These are phyloP conservation scores for Bimastos eiseni DNA, from an alignment of 2,888 invertebrate species.

Conservation along the genomic window DNA sequence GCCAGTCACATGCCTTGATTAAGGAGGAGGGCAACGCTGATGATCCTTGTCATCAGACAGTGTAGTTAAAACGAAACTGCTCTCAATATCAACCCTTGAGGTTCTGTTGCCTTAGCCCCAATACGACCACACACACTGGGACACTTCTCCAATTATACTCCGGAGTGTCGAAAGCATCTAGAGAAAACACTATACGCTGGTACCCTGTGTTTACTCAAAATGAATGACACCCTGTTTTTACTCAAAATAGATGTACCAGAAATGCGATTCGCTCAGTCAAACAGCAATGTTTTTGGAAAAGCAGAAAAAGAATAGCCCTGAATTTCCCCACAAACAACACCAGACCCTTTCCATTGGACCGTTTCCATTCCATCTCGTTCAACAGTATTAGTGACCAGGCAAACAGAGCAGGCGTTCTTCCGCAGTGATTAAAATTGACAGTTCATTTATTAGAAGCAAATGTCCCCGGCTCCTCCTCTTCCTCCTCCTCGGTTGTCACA, in stretches of 20 bases:
- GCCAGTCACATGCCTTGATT: too few relatives aligned
- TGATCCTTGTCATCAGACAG: too few relatives aligned
- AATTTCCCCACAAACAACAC: not conserved
- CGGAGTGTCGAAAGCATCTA: not conserved
- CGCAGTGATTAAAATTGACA: not conserved
- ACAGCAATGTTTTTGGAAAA: not conserved
- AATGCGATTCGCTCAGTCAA: not conserved
- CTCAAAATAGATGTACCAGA: not conserved
- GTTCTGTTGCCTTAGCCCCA: too few relatives aligned
- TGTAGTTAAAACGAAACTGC: too few relatives aligned
- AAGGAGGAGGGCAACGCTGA: too few relatives aligned
- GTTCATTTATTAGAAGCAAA: not conserved
- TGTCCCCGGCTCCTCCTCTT: not conserved
- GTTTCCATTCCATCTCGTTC: not conserved
- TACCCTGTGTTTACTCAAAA: not conserved
- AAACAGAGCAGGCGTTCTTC: not conserved
- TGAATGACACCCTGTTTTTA: not conserved
- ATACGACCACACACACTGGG: too few relatives aligned
- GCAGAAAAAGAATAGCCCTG: not conserved
- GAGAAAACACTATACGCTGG: not conserved
- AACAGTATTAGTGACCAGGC: not conserved
- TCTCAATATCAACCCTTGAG: too few relatives aligned
- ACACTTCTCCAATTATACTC: not conserved
- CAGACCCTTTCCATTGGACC: too few relatives aligned
- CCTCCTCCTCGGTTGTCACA: not conserved